phyloP scores from a whole-genome alignment of 2,797 vertebrate species.

The Myotis daubentonii region DNA sequence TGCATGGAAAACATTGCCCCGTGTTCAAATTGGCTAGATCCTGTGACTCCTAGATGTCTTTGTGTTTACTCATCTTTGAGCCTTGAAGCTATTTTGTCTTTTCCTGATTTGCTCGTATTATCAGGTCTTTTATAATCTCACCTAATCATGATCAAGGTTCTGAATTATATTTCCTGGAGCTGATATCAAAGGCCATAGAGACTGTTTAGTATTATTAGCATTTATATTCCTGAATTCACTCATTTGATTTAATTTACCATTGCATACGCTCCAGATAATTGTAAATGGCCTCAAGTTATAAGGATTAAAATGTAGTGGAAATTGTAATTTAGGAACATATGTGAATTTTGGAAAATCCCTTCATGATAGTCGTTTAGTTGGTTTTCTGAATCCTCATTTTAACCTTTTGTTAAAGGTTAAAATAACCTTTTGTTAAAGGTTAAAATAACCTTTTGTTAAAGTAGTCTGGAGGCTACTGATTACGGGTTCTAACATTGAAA shows the following conservation, averaged over 20 bases:
- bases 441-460: no score
- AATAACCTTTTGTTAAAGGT: no score
- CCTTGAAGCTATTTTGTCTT: slow-evolving; percentile 59
- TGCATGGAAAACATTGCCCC: neutral
- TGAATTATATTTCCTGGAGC: slow-evolving; percentile 48
- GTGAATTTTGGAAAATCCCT: slow-evolving; percentile 19
- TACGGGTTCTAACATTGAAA: neutral
- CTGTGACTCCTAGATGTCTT: slow-evolving; percentile 58
- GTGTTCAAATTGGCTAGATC: slow-evolving; percentile 20
- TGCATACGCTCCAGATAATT: slow-evolving; percentile 40
- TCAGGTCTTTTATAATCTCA: slow-evolving; percentile 56
- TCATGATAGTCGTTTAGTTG: neutral
- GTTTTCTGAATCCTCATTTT: slow-evolving; percentile 44
- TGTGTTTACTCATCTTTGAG: slow-evolving; percentile 55
- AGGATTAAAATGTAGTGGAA: slow-evolving; percentile 41
- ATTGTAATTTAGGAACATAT: neutral
- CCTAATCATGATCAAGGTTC: slow-evolving; percentile 32
- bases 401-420: neutral
- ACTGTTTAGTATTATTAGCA: slow-evolving; percentile 28
- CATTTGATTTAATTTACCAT: slow-evolving; percentile 51
- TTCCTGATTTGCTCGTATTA: slow-evolving; percentile 28
- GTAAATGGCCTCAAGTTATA: slow-evolving; percentile 51
- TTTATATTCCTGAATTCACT: slow-evolving; percentile 47
- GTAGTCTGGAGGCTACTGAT: neutral
- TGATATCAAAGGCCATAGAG: neutral